These are phyloP conservation scores for Vireo griseus DNA, from an alignment of 2,797 vertebrate species.

Conservation along the genomic window DNA sequence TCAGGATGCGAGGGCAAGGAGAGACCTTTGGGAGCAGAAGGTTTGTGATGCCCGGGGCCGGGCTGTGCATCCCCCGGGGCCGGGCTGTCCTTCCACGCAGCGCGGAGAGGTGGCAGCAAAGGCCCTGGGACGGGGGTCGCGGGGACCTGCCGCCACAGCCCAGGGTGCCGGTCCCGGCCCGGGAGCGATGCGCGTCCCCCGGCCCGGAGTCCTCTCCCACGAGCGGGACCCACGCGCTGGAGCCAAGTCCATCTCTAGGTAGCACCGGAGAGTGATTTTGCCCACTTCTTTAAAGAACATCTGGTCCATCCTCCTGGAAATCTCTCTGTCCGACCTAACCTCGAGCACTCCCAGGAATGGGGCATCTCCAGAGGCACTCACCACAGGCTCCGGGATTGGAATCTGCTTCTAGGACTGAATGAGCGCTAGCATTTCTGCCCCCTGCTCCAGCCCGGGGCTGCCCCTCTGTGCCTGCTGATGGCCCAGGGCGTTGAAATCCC, in stretches of 20 bases:
- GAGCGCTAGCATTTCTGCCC: background rate
- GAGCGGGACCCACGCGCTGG: background rate
- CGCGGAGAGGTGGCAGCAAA: conserved; percentile 67
- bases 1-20: background rate
- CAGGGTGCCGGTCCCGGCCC: background rate
- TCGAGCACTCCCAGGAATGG: background rate
- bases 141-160: background rate
- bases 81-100: conserved; percentile 31
- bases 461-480: fast-evolving
- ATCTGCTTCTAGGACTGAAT: background rate
- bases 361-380: background rate
- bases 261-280: background rate
- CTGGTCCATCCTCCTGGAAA: background rate
- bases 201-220: background rate
- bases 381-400: background rate
- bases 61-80: background rate
- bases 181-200: too few species aligned
- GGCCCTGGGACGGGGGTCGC: background rate
- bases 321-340: background rate
- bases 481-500: background rate
- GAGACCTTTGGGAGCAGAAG: background rate
- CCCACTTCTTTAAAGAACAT: background rate
- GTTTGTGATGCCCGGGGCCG: background rate
- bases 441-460: background rate
- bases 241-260: background rate